Evolutionary conservation across 2,888 invertebrate species (phyloP).

Genomic region (Hemicrepidius hirtus): DNA sequence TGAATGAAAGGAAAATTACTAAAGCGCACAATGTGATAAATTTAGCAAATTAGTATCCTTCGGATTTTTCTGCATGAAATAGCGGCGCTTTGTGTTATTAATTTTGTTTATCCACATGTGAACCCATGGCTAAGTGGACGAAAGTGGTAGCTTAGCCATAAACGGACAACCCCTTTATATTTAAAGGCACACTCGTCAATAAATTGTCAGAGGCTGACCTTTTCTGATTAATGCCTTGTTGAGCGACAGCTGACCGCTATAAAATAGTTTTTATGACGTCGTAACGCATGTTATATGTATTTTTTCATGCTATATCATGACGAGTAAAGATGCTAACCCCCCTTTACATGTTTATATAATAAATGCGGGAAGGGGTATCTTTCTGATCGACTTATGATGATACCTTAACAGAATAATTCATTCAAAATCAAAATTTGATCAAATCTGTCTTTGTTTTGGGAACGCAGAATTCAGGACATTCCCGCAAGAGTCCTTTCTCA

Average conservation of each 20-base stretch:
- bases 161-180: conserved; percentile 53
- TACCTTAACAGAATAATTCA: conserved; percentile 21
- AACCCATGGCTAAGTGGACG: conserved; percentile 49
- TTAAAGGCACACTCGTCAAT: conserved; percentile 54
- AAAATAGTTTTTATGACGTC: conserved; percentile 66
- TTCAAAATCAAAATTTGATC: not conserved
- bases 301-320: conserved; percentile 49
- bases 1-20: conserved; percentile 36
- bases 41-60: conserved; percentile 40
- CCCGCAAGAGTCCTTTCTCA: conserved; percentile 33
- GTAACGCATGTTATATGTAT: conserved; percentile 64
- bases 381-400: too few relatives aligned
- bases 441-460: not conserved
- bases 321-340: conserved; percentile 42
- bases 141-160: conserved; percentile 50
- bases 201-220: conserved; percentile 60
- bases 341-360: conserved; percentile 34
- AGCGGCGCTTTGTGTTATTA: conserved; percentile 44
- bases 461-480: conserved; percentile 2
- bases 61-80: conserved; percentile 41
- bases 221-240: conserved; percentile 68
- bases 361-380: conserved; percentile 36
- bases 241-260: conserved; percentile 67
- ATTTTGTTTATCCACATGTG: conserved; percentile 49
- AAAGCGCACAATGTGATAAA: conserved; percentile 39